A percentile compares a stretch with the other conserved stretches of the same genome.
These are phyloP conservation scores for Gambusia holbrooki DNA, from an alignment of 2,113 vertebrate genomes.

Conservation along the genomic window DNA sequence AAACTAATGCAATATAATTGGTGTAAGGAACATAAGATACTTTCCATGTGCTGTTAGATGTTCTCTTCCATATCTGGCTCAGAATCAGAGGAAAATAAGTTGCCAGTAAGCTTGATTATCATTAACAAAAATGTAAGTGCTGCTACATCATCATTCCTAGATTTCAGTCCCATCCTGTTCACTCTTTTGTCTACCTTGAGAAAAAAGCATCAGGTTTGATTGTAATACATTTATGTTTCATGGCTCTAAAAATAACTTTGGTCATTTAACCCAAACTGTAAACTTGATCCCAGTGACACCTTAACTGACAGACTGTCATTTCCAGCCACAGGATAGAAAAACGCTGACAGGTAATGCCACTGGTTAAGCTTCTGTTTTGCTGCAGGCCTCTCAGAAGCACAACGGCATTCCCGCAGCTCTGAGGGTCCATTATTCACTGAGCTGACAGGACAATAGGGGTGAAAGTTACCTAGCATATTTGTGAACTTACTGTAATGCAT, in stretches of 20 bases:
- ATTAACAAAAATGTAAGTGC: too few relatives aligned
- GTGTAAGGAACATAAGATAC: too few relatives aligned
- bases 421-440: constrained; percentile 61
- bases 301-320: constrained; percentile 8
- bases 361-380: constrained; percentile 18
- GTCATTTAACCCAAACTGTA: constrained; percentile 20
- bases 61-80: background rate
- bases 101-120: background rate
- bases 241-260: background rate
- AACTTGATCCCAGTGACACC: constrained; percentile 22
- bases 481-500: constrained; percentile 52
- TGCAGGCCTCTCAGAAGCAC: constrained; percentile 64
- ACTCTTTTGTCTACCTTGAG: background rate
- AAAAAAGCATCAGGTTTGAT: background rate
- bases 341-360: constrained; percentile 31
- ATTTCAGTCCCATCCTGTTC: background rate
- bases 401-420: constrained; percentile 58
- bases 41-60: background rate
- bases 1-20: too few relatives aligned
- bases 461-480: constrained; percentile 72
- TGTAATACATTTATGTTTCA: background rate
- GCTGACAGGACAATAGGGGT: constrained; percentile 72
- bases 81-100: too few relatives aligned
- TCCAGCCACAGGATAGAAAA: constrained; percentile 9
- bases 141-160: background rate